Evolutionary conservation across 1,140 invertebrate genomes (phyloP), one percentile per base, ranked within the genome.

Genomic region (Paralvinella palmiformis): DNA sequence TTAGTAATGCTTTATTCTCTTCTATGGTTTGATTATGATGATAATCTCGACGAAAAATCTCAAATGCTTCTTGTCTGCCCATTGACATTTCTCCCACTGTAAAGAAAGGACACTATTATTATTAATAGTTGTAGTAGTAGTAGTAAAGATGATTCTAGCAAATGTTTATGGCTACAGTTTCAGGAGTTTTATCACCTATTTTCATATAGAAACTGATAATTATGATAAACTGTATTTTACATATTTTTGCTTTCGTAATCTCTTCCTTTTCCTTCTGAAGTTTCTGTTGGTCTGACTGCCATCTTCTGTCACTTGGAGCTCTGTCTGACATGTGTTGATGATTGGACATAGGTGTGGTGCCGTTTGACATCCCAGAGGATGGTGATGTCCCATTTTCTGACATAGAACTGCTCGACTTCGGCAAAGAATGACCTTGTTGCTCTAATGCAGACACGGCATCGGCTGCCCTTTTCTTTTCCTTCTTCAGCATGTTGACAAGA

Each of bases 61-160:
- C 79, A 72, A 81, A 81, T 4, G 79, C 79, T 69, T 81, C 77
- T 59, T 80, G 76, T 64, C 79, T 68, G 33, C 79, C 79, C 56
- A 76, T 37, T 3, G 79, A 80, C 75, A 81, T 75, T 50, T 78
- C 69, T 50, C 78, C 77, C 71, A 81, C 79, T 81, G 65, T 29
- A 71, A 67, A 15, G 69, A 31, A 63, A 27, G 60, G 41, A 55
- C 31, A 44, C 37, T 52, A 29, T 10, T 58, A 57, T 32, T 17
- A 48, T 6, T n/a, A 33, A 2, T 13, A 36, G n/a, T 2, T 6
- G 53, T 29, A 10, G 10, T 41, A 13, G 10, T 13, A n/a, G n/a
- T 10, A 13, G 10, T 41, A 10, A 41, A 41, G 10, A 10, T 13
- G 37, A 10, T 41, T 13, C n/a, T 41, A 13, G n/a, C n/a, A 13